Conservation (phyloP, 2,113 vertebrate genomes). For the Saiga tatarica region DNA sequence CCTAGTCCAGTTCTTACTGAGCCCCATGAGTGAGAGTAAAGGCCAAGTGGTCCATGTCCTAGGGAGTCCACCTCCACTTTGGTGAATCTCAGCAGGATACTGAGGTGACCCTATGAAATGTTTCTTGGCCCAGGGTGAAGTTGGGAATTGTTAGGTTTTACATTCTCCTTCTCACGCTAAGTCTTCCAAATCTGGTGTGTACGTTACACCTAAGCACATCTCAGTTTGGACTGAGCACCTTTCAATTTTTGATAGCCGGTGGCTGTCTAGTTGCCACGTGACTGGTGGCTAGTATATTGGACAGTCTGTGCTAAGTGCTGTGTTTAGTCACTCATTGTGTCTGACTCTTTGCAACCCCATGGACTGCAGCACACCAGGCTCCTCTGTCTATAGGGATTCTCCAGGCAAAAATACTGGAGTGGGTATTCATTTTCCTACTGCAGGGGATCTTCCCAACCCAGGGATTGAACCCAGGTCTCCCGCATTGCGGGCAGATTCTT, state of each 20-base stretch:
- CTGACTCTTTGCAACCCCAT: background rate
- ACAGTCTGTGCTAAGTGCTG: background rate
- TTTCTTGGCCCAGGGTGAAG: background rate
- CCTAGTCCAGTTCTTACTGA: background rate
- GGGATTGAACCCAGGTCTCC: background rate
- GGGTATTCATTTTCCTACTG: background rate
- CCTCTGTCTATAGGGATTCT: background rate
- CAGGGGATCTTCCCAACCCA: background rate
- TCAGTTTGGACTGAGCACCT: background rate
- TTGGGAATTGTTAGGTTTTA: background rate
- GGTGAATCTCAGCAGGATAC: background rate
- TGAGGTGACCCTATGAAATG: background rate
- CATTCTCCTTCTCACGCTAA: background rate
- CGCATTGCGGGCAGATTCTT: background rate
- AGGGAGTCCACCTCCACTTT: background rate
- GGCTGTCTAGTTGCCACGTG: background rate
- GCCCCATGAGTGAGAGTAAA: background rate
- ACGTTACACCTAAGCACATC: background rate
- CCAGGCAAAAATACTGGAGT: background rate
- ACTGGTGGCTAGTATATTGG: background rate
- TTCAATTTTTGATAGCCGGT: background rate
- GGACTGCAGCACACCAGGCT: background rate
- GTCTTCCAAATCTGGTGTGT: background rate
- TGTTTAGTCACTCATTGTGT: background rate
- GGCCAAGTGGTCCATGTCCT: background rate